A percentile compares a stretch with the other conserved stretches of the same genome.
Conservation (phyloP, 2,888 invertebrate genomes). For the Desoria tigrina region DNA sequence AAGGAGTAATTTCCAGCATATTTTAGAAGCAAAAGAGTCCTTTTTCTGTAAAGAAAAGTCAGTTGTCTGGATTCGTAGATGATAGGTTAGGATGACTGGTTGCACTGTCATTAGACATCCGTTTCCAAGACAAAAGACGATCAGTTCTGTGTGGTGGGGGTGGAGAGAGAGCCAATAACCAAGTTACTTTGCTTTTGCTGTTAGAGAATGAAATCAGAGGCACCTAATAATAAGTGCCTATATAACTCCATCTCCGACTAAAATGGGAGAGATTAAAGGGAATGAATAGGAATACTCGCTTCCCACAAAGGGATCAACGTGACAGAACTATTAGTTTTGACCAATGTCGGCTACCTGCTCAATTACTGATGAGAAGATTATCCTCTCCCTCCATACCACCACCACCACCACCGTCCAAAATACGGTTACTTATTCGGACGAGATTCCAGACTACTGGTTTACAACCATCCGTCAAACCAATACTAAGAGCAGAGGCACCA, state of each 20-base stretch:
- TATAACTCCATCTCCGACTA: slow-evolving; percentile 8
- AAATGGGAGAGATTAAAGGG: slow-evolving; percentile 11
- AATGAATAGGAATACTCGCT: slow-evolving; percentile 19
- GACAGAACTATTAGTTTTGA: slow-evolving; percentile 54
- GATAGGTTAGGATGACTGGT: slow-evolving; percentile 21
- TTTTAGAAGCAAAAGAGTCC: background rate
- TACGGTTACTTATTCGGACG: slow-evolving; percentile 23
- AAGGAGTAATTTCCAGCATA: background rate
- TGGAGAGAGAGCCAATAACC: slow-evolving; percentile 14
- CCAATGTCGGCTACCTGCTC: slow-evolving; percentile 51
- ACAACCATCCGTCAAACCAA: no score
- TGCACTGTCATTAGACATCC: slow-evolving; percentile 20
- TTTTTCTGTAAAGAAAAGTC: slow-evolving; percentile 2
- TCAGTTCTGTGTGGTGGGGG: slow-evolving; percentile 2
- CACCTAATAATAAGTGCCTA: background rate
- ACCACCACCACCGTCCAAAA: slow-evolving; percentile 16
- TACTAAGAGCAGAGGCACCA: no score
- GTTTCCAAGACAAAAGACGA: slow-evolving; percentile 22
- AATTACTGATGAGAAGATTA: slow-evolving; percentile 37
- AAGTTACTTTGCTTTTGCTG: slow-evolving; percentile 19
- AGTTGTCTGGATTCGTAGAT: slow-evolving; percentile 18
- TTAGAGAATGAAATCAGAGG: slow-evolving; percentile 10
- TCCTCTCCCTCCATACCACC: slow-evolving; percentile 5
- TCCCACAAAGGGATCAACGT: slow-evolving; percentile 50
- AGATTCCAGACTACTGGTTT: slow-evolving; percentile 16